Conservation (phyloP, 2,797 vertebrate genomes). For the Falco peregrinus region DNA sequence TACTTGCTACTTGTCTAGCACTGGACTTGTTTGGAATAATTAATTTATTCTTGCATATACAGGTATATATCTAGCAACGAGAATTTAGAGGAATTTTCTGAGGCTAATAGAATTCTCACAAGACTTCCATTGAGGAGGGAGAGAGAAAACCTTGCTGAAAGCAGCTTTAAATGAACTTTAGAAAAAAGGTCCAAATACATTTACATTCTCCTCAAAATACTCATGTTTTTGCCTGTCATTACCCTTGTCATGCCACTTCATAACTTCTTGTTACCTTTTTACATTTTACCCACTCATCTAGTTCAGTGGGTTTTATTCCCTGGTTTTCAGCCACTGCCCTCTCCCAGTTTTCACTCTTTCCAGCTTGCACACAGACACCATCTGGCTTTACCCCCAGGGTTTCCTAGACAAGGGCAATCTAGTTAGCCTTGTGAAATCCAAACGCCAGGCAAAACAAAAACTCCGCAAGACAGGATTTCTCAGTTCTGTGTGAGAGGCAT, state of each 20-base stretch:
- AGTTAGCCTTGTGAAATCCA: constrained; percentile 57
- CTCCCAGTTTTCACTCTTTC: neutral
- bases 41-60: neutral
- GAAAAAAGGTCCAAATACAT: neutral
- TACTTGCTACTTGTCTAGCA: neutral
- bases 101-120: neutral
- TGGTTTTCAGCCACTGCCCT: constrained; percentile 7
- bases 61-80: neutral
- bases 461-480: neutral
- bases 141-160: neutral
- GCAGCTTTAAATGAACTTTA: neutral
- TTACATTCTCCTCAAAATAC: neutral
- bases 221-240: neutral
- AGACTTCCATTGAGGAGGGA: neutral
- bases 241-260: neutral
- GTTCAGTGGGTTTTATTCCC: neutral
- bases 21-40: neutral
- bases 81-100: neutral
- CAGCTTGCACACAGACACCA: constrained; percentile 5
- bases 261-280: constrained; percentile 6
- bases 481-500: neutral
- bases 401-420: constrained; percentile 30
- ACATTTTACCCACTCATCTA: neutral
- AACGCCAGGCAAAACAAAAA: constrained; percentile 19
- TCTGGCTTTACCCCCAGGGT: neutral